phyloP scores from a whole-genome alignment of 2,797 vertebrate genomes.

The Schizopygopsis malacanthus region DNA sequence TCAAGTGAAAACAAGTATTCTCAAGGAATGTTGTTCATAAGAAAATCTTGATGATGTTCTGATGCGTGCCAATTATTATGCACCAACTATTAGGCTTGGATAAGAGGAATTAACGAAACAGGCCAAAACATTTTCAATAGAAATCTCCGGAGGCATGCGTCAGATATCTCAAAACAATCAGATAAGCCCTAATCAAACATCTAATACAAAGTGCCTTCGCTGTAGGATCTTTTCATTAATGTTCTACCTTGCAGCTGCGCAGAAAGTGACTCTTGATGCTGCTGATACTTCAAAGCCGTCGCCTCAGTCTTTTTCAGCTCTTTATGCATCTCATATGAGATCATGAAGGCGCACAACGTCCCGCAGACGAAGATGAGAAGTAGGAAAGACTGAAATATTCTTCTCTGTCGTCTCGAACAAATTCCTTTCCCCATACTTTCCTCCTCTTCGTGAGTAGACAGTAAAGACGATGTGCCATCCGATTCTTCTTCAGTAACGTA shows the following conservation, averaged over 20 bases:
- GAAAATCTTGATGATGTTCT: slow-evolving; percentile 11
- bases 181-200: slow-evolving; percentile 12
- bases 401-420: slow-evolving; percentile 94
- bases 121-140: slow-evolving; percentile 11
- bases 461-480: slow-evolving; percentile 40
- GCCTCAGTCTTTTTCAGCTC: slow-evolving; percentile 92
- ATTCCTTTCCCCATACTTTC: slow-evolving; percentile 94
- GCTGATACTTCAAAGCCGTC: slow-evolving; percentile 93
- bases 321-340: slow-evolving; percentile 92
- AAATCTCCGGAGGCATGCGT: background rate
- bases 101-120: background rate
- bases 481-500: slow-evolving; percentile 15
- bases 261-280: slow-evolving; percentile 97
- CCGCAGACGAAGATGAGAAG: slow-evolving; percentile 87
- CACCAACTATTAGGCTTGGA: background rate
- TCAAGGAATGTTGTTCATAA: slow-evolving; percentile 1
- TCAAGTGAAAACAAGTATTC: background rate
- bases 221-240: slow-evolving; percentile 11
- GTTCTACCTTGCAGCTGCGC: slow-evolving; percentile 95
- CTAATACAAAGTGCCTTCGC: slow-evolving; percentile 22
- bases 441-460: slow-evolving; percentile 64
- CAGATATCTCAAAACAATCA: slow-evolving; percentile 11
- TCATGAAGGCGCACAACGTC: slow-evolving; percentile 89
- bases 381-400: slow-evolving; percentile 91
- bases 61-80: background rate